Evolutionary conservation across 2,888 invertebrate genomes (phyloP), one percentile per base, ranked within the genome.

Genomic region (Drosophila borealis): DNA sequence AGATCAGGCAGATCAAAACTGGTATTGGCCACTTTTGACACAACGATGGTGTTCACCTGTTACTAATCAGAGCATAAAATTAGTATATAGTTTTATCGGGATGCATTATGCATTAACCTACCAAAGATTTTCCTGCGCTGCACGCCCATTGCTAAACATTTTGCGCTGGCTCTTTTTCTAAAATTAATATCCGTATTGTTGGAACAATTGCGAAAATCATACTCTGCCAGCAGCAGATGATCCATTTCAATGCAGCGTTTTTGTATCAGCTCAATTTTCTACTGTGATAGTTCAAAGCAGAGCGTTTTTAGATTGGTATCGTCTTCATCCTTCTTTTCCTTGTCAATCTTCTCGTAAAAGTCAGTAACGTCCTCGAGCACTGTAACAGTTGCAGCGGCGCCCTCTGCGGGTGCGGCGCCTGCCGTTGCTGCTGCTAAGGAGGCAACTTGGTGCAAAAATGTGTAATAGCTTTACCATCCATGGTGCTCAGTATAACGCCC

Each of bases 1-100:
- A 99, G 99, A 93, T 99, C 99, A 0, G 99, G 99, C 90, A 99
- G 94, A 94, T 99, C 99, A 92, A 99, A 99, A 59, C 99, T 99
- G 0, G 99, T 99, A 91, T 99, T 99, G 1, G 99, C 99, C 8
- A 99, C 99, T 94, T 99, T 99, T 85, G 99, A 99, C 63, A 99
- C 99, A 92, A 99, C 99, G 89, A 99, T 99, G 1, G 99, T 99
- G 92, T 99, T 99, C 3, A 72, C 91, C 89, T 89, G 13, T 1
- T 13, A 4, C 4, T 14, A 4, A 64, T 2, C 0, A 37, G 0
- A 45, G n/a, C 10, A 25, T 17, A 17, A 39, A 33, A 2, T 42
- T 3, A 50, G 3, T 8, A 17, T 4, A 8, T 10, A 4, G 1
- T 4, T 36, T 9, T 19, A 9, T 4, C 0, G 1, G 25, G 1